Evolutionary conservation across 64 coral and sea anemone species (phyloP).

Genomic region (Montipora efflorescens): DNA sequence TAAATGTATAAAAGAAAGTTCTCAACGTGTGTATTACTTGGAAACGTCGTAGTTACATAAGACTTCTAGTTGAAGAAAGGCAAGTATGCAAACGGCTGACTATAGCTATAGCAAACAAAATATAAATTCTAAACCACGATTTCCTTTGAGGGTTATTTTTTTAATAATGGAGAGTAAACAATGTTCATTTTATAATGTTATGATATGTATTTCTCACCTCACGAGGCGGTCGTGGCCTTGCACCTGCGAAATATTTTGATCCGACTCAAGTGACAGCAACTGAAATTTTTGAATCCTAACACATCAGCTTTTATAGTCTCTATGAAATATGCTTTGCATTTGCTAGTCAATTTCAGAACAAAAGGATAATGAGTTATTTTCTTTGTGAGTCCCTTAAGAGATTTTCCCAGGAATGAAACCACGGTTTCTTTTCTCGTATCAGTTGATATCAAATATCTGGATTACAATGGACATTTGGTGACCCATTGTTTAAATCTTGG

Average conservation of each 20-base stretch:
- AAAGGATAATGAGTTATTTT: constrained; percentile 6
- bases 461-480: not conserved
- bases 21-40: too few relatives aligned
- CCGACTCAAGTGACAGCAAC: not conserved
- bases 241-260: not conserved
- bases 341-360: not conserved
- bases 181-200: too few relatives aligned
- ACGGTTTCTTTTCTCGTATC: not conserved
- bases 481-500: constrained; percentile 12
- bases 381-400: constrained; percentile 2
- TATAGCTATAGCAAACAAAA: not conserved
- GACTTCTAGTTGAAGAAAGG: too few relatives aligned
- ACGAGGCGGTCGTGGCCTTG: not conserved
- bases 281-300: not conserved
- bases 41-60: not conserved
- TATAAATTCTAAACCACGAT: not conserved
- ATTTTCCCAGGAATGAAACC: not conserved
- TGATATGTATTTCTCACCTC: not conserved
- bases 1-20: not conserved
- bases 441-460: not conserved
- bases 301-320: constrained; percentile 6
- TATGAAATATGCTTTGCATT: constrained; percentile 31
- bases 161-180: not conserved
- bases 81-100: too few relatives aligned
- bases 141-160: not conserved